Evolutionary conservation across 2,113 vertebrate species (phyloP).

Genomic region (Crotalus viridis): DNA sequence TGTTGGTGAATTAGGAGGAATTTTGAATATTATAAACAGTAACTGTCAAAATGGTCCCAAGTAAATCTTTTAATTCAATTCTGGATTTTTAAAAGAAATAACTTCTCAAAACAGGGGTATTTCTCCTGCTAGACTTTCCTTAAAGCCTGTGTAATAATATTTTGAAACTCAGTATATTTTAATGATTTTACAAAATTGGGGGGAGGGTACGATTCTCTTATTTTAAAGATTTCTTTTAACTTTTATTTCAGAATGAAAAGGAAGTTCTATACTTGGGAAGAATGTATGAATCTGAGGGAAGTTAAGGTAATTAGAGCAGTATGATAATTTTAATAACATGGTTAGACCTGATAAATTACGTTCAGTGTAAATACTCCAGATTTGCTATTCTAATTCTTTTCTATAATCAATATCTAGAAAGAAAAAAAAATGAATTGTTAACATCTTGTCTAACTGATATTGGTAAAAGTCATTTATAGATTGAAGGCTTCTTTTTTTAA

Average conservation of each 20-base stretch:
- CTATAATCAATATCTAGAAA: not conserved
- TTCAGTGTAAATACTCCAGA: not conserved
- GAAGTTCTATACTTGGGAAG: constrained; percentile 98
- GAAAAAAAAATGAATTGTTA: not conserved
- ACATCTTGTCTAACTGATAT: not conserved
- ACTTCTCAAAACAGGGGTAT: not conserved
- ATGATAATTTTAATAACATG: not conserved
- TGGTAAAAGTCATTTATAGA: not conserved
- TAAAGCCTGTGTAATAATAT: not conserved
- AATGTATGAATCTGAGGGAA: constrained; percentile 97
- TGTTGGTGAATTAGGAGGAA: not conserved
- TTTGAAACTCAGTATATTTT: not conserved
- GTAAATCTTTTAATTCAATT: not conserved
- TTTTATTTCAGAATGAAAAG: constrained; percentile 91
- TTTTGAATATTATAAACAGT: not conserved
- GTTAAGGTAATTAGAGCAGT: constrained; percentile 84
- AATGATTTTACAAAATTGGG: not conserved
- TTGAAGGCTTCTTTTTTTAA: not conserved
- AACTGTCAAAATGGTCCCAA: not conserved
- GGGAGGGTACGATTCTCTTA: not conserved
- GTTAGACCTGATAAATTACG: not conserved
- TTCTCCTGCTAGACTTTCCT: not conserved
- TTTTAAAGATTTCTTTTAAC: not conserved
- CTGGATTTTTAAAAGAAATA: not conserved
- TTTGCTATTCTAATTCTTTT: not conserved